A percentile compares a stretch with the other conserved stretches of the same genome.
Evolutionary conservation across 37 sponge, comb jelly and placozoan species (phyloP).

Genomic region (Haliclona indistincta): DNA sequence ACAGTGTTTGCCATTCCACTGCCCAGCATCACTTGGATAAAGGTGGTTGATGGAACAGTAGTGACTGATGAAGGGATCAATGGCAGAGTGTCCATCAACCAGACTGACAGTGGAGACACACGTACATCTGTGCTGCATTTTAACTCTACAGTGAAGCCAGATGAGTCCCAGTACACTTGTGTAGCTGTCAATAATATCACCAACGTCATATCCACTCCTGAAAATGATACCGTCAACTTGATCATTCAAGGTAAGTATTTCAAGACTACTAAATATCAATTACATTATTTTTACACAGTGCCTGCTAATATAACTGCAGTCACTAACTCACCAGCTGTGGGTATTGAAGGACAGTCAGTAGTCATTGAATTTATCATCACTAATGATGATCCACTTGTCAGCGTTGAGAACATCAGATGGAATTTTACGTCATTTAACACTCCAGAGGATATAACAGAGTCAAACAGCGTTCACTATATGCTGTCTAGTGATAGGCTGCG

Average conservation of each 20-base stretch:
- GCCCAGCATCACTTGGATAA: neutral
- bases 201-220: conserved; percentile 1
- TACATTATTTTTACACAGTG: neutral
- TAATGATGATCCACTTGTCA: conserved; percentile 10
- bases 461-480: neutral
- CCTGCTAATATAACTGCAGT: conserved; percentile 6
- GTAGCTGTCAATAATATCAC: conserved; percentile 6
- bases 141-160: neutral
- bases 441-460: neutral
- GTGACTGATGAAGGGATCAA: neutral
- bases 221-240: neutral
- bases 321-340: neutral
- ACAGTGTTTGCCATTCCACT: conserved; percentile 9
- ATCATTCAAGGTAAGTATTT: conserved; percentile 4
- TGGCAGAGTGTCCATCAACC: neutral
- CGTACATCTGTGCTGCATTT: conserved; percentile 2
- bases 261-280: neutral
- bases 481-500: neutral
- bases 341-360: neutral
- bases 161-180: conserved; percentile 2
- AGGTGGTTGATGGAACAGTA: neutral
- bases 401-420: neutral
- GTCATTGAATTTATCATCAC: neutral
- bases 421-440: neutral
- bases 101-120: neutral